Conservation (phyloP, 2,113 vertebrate species). For the Axis porcinus region DNA sequence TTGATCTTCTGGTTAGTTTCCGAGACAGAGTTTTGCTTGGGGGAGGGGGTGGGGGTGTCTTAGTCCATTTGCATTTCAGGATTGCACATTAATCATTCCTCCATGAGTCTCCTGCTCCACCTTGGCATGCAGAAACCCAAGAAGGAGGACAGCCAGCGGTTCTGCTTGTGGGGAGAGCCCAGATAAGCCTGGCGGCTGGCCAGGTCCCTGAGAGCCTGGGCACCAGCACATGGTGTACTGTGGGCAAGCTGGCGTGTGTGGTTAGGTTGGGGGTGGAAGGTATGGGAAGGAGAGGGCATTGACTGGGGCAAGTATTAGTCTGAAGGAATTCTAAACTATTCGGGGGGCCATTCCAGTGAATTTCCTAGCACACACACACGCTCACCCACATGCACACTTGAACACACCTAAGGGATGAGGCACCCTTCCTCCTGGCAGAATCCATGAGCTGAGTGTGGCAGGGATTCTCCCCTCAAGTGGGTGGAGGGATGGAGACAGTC, state of each 20-base stretch:
- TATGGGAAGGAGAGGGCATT: not conserved
- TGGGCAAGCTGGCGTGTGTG: not conserved
- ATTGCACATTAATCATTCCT: not conserved
- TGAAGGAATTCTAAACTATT: slow-evolving; percentile 8
- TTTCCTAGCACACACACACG: not conserved
- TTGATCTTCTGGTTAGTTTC: not conserved
- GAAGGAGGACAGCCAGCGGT: not conserved
- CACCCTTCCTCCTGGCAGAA: not conserved
- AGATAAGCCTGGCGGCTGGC: not conserved
- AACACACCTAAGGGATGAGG: not conserved
- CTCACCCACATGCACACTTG: not conserved
- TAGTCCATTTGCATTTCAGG: not conserved
- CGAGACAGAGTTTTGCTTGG: not conserved
- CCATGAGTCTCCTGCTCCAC: not conserved
- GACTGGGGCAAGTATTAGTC: not conserved
- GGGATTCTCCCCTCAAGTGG: not conserved
- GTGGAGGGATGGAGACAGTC: not conserved
- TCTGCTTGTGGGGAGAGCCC: not conserved
- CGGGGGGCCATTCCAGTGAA: not conserved
- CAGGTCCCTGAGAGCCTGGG: not conserved
- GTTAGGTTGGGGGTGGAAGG: not conserved
- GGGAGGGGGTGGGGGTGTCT: not conserved
- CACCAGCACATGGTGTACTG: not conserved
- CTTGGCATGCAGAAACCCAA: not conserved
- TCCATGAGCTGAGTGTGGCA: not conserved